Evolutionary conservation across 2,797 vertebrate species (phyloP).

Genomic region (Halcyon leucocephala): DNA sequence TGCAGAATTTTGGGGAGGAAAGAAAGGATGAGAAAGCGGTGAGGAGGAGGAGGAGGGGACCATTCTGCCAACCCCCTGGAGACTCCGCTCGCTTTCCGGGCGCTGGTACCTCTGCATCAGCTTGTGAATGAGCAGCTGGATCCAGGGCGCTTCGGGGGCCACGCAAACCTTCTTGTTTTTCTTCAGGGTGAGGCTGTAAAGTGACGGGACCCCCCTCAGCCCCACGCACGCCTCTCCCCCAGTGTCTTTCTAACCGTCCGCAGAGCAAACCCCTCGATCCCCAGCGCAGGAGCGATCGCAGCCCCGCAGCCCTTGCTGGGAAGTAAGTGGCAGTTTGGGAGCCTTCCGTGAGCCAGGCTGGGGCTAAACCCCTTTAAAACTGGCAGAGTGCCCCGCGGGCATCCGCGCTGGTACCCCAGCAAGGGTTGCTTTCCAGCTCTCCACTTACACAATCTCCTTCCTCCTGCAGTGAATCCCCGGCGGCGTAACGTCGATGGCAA

Average conservation of each 20-base stretch:
- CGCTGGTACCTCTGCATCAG: background rate
- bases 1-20: background rate
- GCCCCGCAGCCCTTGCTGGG: background rate
- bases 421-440: background rate
- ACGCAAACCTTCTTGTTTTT: constrained; percentile 44
- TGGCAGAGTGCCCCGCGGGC: fast-evolving
- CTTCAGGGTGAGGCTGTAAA: constrained; percentile 57
- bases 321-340: fast-evolving
- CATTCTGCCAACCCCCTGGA: fast-evolving
- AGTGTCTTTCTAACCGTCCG: background rate
- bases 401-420: background rate
- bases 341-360: fast-evolving
- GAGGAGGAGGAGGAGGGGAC: background rate
- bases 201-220: background rate
- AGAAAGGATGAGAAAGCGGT: fast-evolving
- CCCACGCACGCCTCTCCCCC: fast-evolving
- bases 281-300: fast-evolving
- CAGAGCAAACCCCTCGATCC: background rate
- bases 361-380: fast-evolving
- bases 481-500: background rate
- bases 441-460: constrained; percentile 67
- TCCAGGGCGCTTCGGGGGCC: constrained; percentile 38
- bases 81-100: fast-evolving
- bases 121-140: constrained; percentile 54
- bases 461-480: constrained; percentile 47